These are phyloP conservation scores for Mayetiola destructor DNA, from an alignment of 2,888 invertebrate species.

Conservation along the genomic window DNA sequence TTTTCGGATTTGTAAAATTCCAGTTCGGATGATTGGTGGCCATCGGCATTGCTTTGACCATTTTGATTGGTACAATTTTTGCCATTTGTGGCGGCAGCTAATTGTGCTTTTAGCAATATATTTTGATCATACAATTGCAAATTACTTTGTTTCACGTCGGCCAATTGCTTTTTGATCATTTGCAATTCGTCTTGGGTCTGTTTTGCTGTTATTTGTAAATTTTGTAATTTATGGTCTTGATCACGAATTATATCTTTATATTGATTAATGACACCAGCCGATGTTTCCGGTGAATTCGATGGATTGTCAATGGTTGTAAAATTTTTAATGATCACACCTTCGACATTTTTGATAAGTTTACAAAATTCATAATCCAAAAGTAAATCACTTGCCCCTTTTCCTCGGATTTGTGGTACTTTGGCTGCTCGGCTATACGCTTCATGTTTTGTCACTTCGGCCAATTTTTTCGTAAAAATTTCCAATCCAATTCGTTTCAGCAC, in stretches of 20 bases:
- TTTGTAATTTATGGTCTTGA: constrained; percentile 55
- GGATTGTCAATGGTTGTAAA: constrained; percentile 36
- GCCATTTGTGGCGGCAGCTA: constrained; percentile 34
- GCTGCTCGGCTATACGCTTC: constrained; percentile 85
- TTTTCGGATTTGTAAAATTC: constrained; percentile 28
- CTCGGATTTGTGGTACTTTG: constrained; percentile 82
- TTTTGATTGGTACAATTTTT: constrained; percentile 21
- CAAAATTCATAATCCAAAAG: constrained; percentile 93
- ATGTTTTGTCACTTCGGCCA: constrained; percentile 73
- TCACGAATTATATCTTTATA: constrained; percentile 85
- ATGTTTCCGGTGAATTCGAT: constrained; percentile 39
- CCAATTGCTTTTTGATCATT: constrained; percentile 38
- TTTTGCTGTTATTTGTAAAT: constrained; percentile 28
- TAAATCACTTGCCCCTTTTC: constrained; percentile 59
- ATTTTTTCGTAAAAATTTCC: constrained; percentile 72
- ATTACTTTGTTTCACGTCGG: constrained; percentile 54
- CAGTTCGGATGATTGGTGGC: constrained; percentile 19
- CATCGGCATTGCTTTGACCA: background rate
- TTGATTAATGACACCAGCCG: constrained; percentile 39
- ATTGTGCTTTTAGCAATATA: constrained; percentile 62
- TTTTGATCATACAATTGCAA: constrained; percentile 75
- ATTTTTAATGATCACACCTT: constrained; percentile 47
- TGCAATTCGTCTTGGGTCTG: constrained; percentile 25
- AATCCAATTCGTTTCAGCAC: constrained; percentile 80
- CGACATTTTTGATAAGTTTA: constrained; percentile 69